A percentile compares a stretch with the other conserved stretches of the same genome.
Conservation (phyloP, 2,888 invertebrate genomes). For the Troides helena region DNA sequence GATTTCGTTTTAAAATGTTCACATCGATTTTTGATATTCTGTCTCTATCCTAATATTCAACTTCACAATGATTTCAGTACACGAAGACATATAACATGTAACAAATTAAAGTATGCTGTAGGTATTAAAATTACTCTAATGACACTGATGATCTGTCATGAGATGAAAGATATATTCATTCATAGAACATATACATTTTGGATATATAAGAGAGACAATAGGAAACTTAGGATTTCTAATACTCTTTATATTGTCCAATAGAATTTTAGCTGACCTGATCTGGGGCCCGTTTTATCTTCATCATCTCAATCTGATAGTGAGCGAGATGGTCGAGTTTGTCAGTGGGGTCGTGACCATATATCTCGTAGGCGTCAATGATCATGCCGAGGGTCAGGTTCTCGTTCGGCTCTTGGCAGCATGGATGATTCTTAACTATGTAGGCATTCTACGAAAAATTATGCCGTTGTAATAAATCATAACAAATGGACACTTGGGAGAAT, state of each 20-base stretch:
- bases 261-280: slow-evolving; percentile 64
- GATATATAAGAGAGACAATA: background rate
- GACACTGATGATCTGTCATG: no score
- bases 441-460: slow-evolving; percentile 40
- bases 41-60: no score
- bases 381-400: slow-evolving; percentile 67
- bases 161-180: no score
- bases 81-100: background rate
- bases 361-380: slow-evolving; percentile 73
- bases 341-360: slow-evolving; percentile 74
- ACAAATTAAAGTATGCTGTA: background rate
- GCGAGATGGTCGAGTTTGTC: slow-evolving; percentile 70
- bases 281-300: slow-evolving; percentile 67
- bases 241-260: background rate
- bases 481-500: no score
- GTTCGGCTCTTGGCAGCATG: slow-evolving; percentile 60
- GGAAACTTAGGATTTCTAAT: background rate
- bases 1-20: background rate
- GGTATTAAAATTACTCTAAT: background rate
- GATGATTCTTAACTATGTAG: slow-evolving; percentile 62
- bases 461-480: background rate
- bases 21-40: background rate
- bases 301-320: slow-evolving; percentile 73
- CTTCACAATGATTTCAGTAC: background rate
- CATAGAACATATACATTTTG: background rate